phyloP scores from a whole-genome alignment of 2,888 invertebrate species.

The Pachymerium ferrugineum region DNA sequence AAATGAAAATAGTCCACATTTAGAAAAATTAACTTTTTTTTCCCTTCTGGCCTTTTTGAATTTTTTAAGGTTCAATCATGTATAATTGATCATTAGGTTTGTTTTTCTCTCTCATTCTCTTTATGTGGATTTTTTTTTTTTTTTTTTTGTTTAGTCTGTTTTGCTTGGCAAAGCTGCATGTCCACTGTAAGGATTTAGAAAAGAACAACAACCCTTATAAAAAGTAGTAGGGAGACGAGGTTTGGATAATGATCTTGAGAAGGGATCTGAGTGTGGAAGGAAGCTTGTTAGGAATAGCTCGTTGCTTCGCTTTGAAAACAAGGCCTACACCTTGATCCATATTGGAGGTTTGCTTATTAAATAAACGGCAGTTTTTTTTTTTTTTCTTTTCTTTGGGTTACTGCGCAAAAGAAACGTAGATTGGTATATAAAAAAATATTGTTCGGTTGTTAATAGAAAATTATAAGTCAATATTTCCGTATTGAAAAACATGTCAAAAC shows the following conservation, averaged over 20 bases:
- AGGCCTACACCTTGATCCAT: neutral
- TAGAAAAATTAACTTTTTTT: too few species aligned
- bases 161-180: conserved; percentile 10
- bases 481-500: too few species aligned
- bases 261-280: conserved; percentile 5
- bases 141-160: too few species aligned
- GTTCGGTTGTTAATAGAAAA: too few species aligned
- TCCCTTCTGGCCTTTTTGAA: too few species aligned
- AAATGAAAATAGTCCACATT: too few species aligned
- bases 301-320: neutral
- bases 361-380: too few species aligned
- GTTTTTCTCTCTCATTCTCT: neutral
- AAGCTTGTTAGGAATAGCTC: conserved; percentile 12
- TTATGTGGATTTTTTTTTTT: neutral
- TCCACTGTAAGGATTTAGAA: neutral
- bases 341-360: neutral
- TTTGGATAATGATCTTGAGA: conserved; percentile 24
- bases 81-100: neutral
- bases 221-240: conserved; percentile 20
- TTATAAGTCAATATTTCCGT: too few species aligned
- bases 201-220: conserved; percentile 24
- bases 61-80: too few species aligned
- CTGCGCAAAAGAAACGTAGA: too few species aligned
- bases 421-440: too few species aligned
- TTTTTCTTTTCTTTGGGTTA: too few species aligned